Conservation (phyloP, 2,797 vertebrate species). For the Micrastur ruficollis region DNA sequence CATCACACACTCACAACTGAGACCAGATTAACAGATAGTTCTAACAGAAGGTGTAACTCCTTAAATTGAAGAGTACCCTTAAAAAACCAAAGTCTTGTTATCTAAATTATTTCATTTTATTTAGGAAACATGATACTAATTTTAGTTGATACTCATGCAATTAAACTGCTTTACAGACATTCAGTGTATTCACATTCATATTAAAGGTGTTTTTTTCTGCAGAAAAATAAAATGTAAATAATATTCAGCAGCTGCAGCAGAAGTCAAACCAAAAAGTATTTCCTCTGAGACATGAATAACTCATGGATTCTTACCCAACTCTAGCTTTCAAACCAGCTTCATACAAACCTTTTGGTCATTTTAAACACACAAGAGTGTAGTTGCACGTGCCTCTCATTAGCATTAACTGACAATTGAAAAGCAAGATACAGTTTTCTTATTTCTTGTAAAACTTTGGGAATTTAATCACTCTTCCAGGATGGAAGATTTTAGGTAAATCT, state of each 20-base stretch:
- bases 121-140: neutral
- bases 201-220: neutral
- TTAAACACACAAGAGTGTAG: neutral
- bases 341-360: neutral
- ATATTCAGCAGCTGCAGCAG: neutral
- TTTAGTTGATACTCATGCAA: neutral
- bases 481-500: constrained; percentile 7
- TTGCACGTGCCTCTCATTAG: neutral
- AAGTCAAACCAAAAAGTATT: constrained; percentile 13
- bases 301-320: neutral
- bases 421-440: neutral
- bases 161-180: neutral
- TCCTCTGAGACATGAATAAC: constrained; percentile 35
- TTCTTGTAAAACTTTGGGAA: constrained; percentile 33
- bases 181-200: neutral
- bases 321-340: constrained; percentile 9
- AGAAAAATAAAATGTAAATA: neutral
- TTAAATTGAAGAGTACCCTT: neutral
- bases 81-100: neutral
- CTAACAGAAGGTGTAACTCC: neutral
- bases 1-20: neutral
- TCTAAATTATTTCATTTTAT: neutral
- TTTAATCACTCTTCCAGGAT: neutral
- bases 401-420: neutral
- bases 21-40: neutral